Conservation (phyloP, 2,888 invertebrate genomes). For the Neoaliturus tenellus region DNA sequence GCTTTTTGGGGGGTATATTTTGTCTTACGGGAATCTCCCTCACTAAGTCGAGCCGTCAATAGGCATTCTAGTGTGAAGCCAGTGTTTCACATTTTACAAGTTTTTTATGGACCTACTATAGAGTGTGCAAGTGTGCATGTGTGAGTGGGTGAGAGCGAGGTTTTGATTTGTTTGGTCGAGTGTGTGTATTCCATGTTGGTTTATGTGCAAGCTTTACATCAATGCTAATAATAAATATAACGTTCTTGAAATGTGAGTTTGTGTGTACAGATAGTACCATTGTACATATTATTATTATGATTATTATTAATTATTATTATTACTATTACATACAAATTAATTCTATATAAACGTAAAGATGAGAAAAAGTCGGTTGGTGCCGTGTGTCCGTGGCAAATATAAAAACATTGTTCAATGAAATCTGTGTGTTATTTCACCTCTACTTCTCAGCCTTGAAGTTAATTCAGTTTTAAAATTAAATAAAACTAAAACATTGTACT, state of each 20-base stretch:
- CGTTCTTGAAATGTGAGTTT: constrained; percentile 57
- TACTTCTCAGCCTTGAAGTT: background rate
- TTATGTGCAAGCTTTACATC: constrained; percentile 55
- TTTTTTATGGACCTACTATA: constrained; percentile 59
- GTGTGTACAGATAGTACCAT: constrained; percentile 60
- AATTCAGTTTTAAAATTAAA: too few relatives aligned
- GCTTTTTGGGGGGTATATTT: constrained; percentile 57
- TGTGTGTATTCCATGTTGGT: constrained; percentile 41
- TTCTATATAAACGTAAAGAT: constrained; percentile 58
- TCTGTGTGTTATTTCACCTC: constrained; percentile 9
- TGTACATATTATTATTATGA: constrained; percentile 60
- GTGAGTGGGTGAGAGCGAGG: background rate
- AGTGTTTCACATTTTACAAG: constrained; percentile 57
- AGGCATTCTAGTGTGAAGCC: constrained; percentile 37
- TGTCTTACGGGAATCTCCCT: constrained; percentile 49
- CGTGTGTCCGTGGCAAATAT: constrained; percentile 59
- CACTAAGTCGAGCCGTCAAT: constrained; percentile 36
- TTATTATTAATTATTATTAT: constrained; percentile 57
- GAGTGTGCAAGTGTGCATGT: constrained; percentile 48
- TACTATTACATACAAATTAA: constrained; percentile 60
- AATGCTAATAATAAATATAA: constrained; percentile 55
- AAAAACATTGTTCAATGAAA: constrained; percentile 59
- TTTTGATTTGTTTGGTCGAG: background rate
- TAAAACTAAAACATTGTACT: too few relatives aligned
- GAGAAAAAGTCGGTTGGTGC: constrained; percentile 55